A percentile compares a stretch with the other conserved stretches of the same genome.
phyloP scores from a whole-genome alignment of 2,888 invertebrate genomes.

The Margaritifera margaritifera region DNA sequence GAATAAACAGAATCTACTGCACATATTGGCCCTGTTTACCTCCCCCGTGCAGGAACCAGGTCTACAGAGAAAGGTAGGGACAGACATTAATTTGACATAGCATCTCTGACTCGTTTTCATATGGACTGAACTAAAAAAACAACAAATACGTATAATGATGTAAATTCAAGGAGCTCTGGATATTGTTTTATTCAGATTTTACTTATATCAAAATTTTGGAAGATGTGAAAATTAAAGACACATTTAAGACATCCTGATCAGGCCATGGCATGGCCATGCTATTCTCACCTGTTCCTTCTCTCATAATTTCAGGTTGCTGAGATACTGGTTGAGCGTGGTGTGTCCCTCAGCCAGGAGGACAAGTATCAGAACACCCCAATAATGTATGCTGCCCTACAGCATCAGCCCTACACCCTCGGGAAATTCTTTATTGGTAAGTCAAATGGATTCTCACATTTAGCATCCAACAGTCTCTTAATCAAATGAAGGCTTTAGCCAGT shows the following conservation, averaged over 20 bases:
- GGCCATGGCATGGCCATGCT: not conserved
- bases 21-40: constrained; percentile 69
- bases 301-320: constrained; percentile 65
- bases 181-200: too few species aligned
- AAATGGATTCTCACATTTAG: not conserved
- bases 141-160: too few species aligned
- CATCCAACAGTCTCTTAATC: not conserved
- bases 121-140: too few species aligned
- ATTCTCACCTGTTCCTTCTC: not conserved
- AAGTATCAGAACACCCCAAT: constrained; percentile 71
- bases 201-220: too few species aligned
- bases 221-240: not conserved
- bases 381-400: constrained; percentile 71
- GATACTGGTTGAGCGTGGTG: constrained; percentile 68
- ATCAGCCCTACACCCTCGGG: constrained; percentile 66
- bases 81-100: too few species aligned
- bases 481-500: too few species aligned
- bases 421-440: constrained; percentile 67
- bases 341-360: constrained; percentile 68
- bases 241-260: not conserved
- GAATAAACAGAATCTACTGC: constrained; percentile 71
- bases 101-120: not conserved
- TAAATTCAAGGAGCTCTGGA: too few species aligned
- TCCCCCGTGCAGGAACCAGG: constrained; percentile 38
- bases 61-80: constrained; percentile 56